Conservation (phyloP, 2,888 invertebrate species). For the Mantis religiosa region DNA sequence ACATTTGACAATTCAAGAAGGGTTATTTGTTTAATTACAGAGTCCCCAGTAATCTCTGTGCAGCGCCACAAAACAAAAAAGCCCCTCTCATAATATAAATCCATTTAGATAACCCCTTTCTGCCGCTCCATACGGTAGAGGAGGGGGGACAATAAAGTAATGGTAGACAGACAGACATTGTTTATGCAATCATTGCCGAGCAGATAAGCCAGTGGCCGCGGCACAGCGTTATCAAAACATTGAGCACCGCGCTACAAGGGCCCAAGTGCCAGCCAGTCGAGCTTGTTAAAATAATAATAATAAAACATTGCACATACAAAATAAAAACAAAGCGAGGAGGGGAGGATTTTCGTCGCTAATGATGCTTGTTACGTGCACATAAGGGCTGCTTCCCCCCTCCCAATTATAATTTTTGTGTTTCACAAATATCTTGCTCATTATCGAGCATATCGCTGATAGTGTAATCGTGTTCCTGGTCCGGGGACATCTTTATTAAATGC, state of each 20-base stretch:
- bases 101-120: conserved; percentile 12
- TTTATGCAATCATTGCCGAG: neutral
- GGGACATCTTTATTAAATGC: neutral
- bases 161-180: neutral
- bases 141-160: neutral
- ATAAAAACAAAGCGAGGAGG: neutral
- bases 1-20: neutral
- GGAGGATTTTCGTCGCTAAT: neutral
- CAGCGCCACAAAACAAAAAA: neutral
- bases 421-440: neutral
- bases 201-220: neutral
- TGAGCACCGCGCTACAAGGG: neutral
- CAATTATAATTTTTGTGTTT: neutral
- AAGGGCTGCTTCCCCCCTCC: too few species aligned
- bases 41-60: neutral
- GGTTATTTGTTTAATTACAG: neutral
- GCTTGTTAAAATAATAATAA: too few species aligned
- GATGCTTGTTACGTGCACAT: neutral
- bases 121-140: neutral
- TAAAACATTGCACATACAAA: neutral
- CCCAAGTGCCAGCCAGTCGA: neutral
- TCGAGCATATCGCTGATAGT: neutral
- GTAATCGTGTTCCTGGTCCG: neutral
- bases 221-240: neutral
- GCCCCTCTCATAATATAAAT: neutral